phyloP scores from a whole-genome alignment of 2,797 vertebrate genomes.

The Channallabes apus region DNA sequence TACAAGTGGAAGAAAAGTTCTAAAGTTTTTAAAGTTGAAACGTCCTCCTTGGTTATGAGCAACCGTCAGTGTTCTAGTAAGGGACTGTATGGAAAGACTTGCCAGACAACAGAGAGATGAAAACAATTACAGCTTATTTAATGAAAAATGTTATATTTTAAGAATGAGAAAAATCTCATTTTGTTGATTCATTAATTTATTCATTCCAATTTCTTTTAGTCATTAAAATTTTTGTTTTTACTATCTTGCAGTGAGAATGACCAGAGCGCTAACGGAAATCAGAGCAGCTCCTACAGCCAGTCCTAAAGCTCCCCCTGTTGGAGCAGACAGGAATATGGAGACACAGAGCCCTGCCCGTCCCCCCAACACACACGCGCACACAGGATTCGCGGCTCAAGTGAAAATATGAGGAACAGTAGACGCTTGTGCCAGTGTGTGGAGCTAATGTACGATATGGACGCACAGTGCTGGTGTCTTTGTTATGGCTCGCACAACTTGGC shows the following conservation, averaged over 20 bases:
- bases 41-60: neutral
- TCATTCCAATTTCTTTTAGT: neutral
- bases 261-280: conserved; percentile 98
- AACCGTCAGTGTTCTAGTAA: neutral
- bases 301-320: conserved; percentile 75
- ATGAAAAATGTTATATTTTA: no score
- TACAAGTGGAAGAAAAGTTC: no score
- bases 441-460: conserved; percentile 18
- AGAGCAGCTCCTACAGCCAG: conserved; percentile 96
- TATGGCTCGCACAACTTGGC: conserved; percentile 1
- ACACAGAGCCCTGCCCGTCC: neutral
- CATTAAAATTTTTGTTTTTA: neutral
- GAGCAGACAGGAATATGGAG: conserved; percentile 21
- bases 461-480: conserved; percentile 3
- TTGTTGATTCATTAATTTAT: neutral
- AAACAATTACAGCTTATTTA: no score
- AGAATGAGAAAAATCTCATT: neutral
- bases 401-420: conserved; percentile 4
- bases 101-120: no score
- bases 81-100: neutral
- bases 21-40: neutral
- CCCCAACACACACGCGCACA: neutral
- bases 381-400: conserved; percentile 29
- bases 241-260: conserved; percentile 86
- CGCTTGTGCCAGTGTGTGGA: neutral